Base-by-base conservation (phyloP, 2,888 invertebrate genomes). In the Arge pagana region DNA sequence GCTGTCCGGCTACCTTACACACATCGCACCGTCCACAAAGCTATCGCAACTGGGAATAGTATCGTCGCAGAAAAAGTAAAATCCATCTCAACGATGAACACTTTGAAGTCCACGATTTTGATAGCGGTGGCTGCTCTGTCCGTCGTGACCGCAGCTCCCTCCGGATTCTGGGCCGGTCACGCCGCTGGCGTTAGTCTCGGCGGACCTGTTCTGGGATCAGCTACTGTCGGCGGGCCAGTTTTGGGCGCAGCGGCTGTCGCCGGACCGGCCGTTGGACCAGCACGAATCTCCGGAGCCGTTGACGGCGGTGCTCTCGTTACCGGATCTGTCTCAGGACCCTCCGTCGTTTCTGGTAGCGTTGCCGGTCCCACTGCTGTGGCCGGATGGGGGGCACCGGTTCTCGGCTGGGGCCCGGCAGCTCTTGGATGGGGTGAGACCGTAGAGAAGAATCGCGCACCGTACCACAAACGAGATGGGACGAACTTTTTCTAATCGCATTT, bases 281-380 rank as follows among this genome's bases (percentile, higher is more conserved):
- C 72, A 8, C 64, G 65, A 16, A 57, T 75, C 28, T 74, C 74
- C 6, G 75, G 75, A 5, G 74, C 75, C 7, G 74, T 76, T 7
- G 75, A 74, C 23, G 69, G 68, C 6, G 75, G 75, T 1, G 72
- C 75, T 6, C 58, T 70, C n/a, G 71, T 74, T 48, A 66, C 68
- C 26, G 72, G 71, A 11, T 72, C 72, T 50, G 66, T 72, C 3
- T 64, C 66, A n/a, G 72, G 67, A 2, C 64, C 66, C 41, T 64
- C 68, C 3, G 60, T 72, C 19, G 33, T 45, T 5, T 33, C 45
- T 35, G 45, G 45, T 33, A 45, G 45, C 11, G 45, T 45, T 2
- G 50, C 62, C 33, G 72, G 67, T 50, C 63, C 59, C 41, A 15
- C 45, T 5, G 50, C 62, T 30, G 72, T 66, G 50, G 62, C 59